Conservation (phyloP, 2,113 vertebrate genomes). For the zebrafish (Danio rerio) region GRCz12tu NC_133193.1:31933001-31933500, state of each 20-base stretch:
- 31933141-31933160: slow-evolving; percentile 8
- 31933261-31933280: slow-evolving; percentile 3
- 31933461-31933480: not conserved
- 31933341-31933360: not conserved
- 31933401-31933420: not conserved
- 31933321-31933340: slow-evolving; percentile 42
- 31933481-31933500: not conserved
- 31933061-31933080: no score
- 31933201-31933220: slow-evolving; percentile 1
- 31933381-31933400: slow-evolving; percentile 1
- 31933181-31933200: slow-evolving; percentile 23
- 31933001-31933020: no score
- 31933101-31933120: slow-evolving; percentile 1
- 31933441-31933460: not conserved
- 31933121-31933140: not conserved
- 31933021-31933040: not conserved
- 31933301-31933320: slow-evolving; percentile 50
- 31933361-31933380: not conserved
- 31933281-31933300: slow-evolving; percentile 38
- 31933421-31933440: not conserved
- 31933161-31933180: slow-evolving; percentile 28
- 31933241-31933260: not conserved
- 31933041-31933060: no score
- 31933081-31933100: not conserved
- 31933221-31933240: not conserved